Conservation (phyloP, 2,113 vertebrate species). For the Condylura cristata region DNA sequence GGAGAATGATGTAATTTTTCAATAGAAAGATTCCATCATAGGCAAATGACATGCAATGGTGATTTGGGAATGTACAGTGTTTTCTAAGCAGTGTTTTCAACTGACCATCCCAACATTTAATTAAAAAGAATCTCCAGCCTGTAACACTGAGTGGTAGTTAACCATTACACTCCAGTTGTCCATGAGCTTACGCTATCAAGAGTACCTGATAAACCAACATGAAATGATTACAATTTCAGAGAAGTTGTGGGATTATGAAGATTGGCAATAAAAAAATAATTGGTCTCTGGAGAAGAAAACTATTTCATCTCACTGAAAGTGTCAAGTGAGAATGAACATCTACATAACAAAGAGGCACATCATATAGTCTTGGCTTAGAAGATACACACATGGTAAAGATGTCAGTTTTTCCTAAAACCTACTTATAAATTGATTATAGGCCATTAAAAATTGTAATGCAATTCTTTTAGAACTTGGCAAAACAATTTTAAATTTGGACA, state of each 20-base stretch:
- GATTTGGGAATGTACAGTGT: background rate
- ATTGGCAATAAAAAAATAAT: background rate
- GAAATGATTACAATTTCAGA: slow-evolving; percentile 29
- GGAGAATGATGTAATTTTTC: background rate
- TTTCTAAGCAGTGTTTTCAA: background rate
- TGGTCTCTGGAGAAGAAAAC: slow-evolving; percentile 15
- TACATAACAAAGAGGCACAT: background rate
- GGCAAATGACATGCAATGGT: background rate
- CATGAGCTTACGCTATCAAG: background rate
- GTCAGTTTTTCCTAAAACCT: slow-evolving; percentile 21
- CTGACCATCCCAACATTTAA: background rate
- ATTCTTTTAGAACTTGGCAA: slow-evolving; percentile 44
- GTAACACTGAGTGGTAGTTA: slow-evolving; percentile 6
- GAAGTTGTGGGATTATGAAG: background rate
- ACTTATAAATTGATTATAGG: background rate
- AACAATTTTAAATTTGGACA: slow-evolving; percentile 15
- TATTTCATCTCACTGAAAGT: background rate
- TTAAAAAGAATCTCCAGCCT: background rate
- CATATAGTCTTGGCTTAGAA: slow-evolving; percentile 20
- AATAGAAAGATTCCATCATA: slow-evolving; percentile 3
- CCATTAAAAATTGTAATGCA: slow-evolving; percentile 20
- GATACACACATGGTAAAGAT: background rate
- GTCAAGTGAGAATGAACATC: background rate
- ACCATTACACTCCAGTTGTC: slow-evolving; percentile 20
- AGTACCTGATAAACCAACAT: background rate